Conservation (phyloP, 1,140 invertebrate species). For the Conus ventricosus region DNA sequence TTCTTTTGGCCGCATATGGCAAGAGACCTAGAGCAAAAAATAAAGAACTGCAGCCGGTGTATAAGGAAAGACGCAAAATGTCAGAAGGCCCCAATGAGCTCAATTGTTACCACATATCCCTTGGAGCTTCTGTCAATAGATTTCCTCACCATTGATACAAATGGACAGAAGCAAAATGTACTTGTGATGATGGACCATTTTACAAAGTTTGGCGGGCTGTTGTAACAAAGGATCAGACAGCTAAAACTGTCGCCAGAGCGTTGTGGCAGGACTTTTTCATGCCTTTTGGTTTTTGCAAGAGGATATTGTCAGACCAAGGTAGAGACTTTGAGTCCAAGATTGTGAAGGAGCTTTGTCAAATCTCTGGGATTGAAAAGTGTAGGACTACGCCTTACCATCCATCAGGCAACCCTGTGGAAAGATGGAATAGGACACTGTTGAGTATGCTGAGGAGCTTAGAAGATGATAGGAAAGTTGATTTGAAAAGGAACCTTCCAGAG, state of each 20-base stretch:
- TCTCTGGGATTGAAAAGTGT: constrained; percentile 34
- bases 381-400: constrained; percentile 32
- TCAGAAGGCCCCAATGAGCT: constrained; percentile 14
- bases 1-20: constrained; percentile 35
- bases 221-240: constrained; percentile 19
- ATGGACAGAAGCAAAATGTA: constrained; percentile 20
- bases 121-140: no score
- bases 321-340: constrained; percentile 27
- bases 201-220: not conserved
- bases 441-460: constrained; percentile 43
- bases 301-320: not conserved
- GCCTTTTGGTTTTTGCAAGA: not conserved
- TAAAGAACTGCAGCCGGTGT: not conserved
- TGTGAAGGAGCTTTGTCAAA: constrained; percentile 44
- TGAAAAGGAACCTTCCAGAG: no score
- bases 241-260: constrained; percentile 1
- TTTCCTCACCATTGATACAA: not conserved
- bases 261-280: constrained; percentile 21
- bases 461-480: constrained; percentile 32
- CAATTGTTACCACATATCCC: no score
- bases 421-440: constrained; percentile 34
- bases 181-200: not conserved
- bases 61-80: not conserved
- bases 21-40: not conserved
- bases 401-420: no score